Base-by-base conservation (phyloP, 2,113 vertebrate species). In the Poecile atricapillus region DNA sequence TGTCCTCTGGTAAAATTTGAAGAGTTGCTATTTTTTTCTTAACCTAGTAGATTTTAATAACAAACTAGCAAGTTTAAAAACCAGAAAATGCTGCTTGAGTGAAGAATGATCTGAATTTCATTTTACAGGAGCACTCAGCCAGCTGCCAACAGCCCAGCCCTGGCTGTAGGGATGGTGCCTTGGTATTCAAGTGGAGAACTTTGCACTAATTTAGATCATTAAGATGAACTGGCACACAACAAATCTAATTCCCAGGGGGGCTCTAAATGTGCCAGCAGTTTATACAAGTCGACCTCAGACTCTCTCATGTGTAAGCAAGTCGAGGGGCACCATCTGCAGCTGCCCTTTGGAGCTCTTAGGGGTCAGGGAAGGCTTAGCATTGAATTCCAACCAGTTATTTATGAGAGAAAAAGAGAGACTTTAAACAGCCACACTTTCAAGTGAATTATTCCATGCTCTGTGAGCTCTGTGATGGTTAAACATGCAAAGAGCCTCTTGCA, bases 301-400 rank as follows among this genome's bases (percentile, higher is more conserved):
- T 91, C 69, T 58, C 86, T 78, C 53, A 30, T 77, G 84, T 83
- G 75, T 77, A 35, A 92, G 82, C 39, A 55, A 87, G 85, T 80
- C 92, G 74, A 83, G 92, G 90, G 75, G 39, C 79, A 94, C 90
- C 85, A 83, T 96, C 92, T 95, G 90, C 16, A 92, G 63, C 59
- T 80, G 80, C 71, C 64, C 82, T 85, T 85, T 46, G 70, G 87
- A 91, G 79, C 63, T 94, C 55, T 14, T 41, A 11, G 5, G 14
- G 68, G 68, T 90, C 59, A 11, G 7, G 35, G 17, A n/a, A 31
- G 43, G 74, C 70, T 89, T 7, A 12, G 59, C 21, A 37, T 7
- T 80, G 71, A 94, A 88, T 76, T 56, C 65, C 30, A 77, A 62
- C 31, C 71, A 39, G 13, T 53, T 80, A n/a, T 83, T 85, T 77